Base-by-base conservation (phyloP, 1,140 invertebrate genomes). In the Lucilia cuprina region DNA sequence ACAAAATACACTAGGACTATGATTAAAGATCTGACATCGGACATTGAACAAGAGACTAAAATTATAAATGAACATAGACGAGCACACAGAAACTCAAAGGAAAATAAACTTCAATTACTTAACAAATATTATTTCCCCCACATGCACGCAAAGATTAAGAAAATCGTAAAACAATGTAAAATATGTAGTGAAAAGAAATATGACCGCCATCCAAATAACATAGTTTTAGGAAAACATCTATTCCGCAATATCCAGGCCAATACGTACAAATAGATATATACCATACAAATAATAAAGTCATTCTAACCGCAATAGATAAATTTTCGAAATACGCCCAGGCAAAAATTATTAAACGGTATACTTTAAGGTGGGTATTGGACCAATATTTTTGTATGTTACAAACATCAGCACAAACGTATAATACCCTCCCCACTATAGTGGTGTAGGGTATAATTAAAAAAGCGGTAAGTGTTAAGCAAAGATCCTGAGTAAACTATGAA, bases 141-240 rank as follows among this genome's bases (percentile, higher is more conserved):
- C n/a, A n/a, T n/a, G 85, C 84, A 10, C 86, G 84, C 80, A 9
- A 86, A 82, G 82, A 85, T 85, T 5, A n/a, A 5, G 7, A 70
- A 82, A 78, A 55, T 84, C 41, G 83, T 83, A 0, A 84, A 84
- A 30, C 74, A 83, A 19, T 87, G 87, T 30, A 78, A 70, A 21
- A 19, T 85, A 8, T 86, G 85, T 21, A 85, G 84, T 83, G 77
- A 84, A 78, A 41, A 80, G 5, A 86, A 86, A 84, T 86, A 86
- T 49, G 85, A 86, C 21, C 12, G 84, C 5, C 85, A 85, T 60
- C 84, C 85, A n/a, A 55, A 21, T 49, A 82, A 84, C 10, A 85
- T 60, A 17, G 35, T 74, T 5, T 17, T 86, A 13, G 35, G 78
- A 50, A 74, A 65, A 86, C 83, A n/a, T 84, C 84, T 17, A 82